phyloP scores from a whole-genome alignment of 37 sponge, comb jelly and placozoan species.

The Aphrocallistes beatrix region DNA sequence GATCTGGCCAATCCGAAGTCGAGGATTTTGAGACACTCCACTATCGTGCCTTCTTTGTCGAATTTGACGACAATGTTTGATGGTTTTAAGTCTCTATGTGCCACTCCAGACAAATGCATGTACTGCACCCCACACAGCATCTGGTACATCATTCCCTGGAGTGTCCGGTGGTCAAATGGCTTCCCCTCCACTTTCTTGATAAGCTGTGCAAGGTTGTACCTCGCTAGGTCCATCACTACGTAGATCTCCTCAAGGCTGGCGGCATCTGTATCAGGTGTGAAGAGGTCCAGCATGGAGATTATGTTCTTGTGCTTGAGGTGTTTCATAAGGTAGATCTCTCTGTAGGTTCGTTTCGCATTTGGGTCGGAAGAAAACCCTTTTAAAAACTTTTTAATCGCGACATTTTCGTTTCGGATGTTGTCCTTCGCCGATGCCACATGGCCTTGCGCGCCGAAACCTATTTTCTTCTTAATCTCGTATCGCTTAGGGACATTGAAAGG shows the following conservation, averaged over 20 bases:
- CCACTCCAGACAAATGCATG: conserved; percentile 1
- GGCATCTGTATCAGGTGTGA: not conserved
- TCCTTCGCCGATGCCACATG: not conserved
- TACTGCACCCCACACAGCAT: not conserved
- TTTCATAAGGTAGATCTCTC: not conserved
- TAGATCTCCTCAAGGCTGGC: not conserved
- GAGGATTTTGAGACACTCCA: not conserved
- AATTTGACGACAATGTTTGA: not conserved
- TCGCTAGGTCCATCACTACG: not conserved
- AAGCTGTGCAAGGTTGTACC: not conserved
- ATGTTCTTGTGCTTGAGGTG: not conserved
- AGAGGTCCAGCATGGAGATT: conserved; percentile 7
- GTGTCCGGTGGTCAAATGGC: not conserved
- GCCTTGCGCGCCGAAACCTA: conserved; percentile 7
- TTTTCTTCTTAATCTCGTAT: not conserved
- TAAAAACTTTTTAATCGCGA: conserved; percentile 10
- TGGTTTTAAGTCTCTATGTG: not conserved
- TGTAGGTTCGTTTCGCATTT: not conserved
- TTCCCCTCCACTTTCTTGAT: not conserved
- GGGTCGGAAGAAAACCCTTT: not conserved
- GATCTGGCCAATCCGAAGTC: not conserved
- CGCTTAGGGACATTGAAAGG: not conserved
- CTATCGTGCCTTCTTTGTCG: not conserved
- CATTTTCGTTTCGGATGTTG: not conserved
- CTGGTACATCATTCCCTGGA: conserved; percentile 1